Evolutionary conservation across 1,140 invertebrate genomes (phyloP), one percentile per base, ranked within the genome.

Genomic region (Aporrectodea caliginosa): DNA sequence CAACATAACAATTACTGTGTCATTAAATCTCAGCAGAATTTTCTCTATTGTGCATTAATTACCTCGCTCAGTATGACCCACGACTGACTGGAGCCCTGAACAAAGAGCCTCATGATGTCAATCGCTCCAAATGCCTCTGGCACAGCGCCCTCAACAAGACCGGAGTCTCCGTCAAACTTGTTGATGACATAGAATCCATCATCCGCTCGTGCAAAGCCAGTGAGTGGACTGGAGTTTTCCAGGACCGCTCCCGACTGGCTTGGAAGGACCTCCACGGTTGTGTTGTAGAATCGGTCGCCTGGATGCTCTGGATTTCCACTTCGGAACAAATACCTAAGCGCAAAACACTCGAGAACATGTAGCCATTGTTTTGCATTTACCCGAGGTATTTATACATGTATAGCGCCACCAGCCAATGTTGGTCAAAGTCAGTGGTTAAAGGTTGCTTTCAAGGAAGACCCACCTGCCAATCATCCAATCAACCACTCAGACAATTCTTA

Each of bases 1-100:
- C n/a, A n/a, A n/a, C n/a, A n/a, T n/a, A n/a, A n/a, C n/a, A n/a
- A n/a, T n/a, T n/a, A n/a, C n/a, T n/a, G n/a, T n/a, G n/a, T n/a
- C n/a, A n/a, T n/a, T n/a, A n/a, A n/a, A n/a, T n/a, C n/a, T n/a
- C n/a, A n/a, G n/a, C n/a, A n/a, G n/a, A n/a, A n/a, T n/a, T n/a
- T n/a, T n/a, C n/a, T n/a, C n/a, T n/a, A n/a, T n/a, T n/a, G n/a
- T n/a, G n/a, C n/a, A n/a, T n/a, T n/a, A n/a, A n/a, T 90, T 90
- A 95, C 92, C 91, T 97, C 95, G 85, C 93, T 96, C 27, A 97
- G 89, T 83, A 97, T 93, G 0, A 93, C 93, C 95, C 95, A 97
- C 86, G 94, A 94, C 79, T 93, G 92, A 87, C 93, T 95, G 84
- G 94, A 92, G 81, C 90, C 91, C 80, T 93, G 92, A 35, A 96